These are phyloP conservation scores for Trachymyrmex cornetzi DNA, from an alignment of 1,140 invertebrate species.

Conservation along the genomic window DNA sequence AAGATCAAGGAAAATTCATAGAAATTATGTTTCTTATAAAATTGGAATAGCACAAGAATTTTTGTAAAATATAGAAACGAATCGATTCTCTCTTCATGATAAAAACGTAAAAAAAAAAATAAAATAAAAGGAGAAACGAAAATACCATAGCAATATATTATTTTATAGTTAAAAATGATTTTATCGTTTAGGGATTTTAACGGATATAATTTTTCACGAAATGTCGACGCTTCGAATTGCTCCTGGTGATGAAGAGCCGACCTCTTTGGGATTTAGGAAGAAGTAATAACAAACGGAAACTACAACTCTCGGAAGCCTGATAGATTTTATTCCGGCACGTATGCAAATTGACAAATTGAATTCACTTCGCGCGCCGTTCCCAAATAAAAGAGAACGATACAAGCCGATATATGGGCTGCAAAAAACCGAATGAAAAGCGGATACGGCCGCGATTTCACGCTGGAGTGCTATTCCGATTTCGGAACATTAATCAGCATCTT, in stretches of 20 bases:
- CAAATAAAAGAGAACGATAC: constrained; percentile 57
- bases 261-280: constrained; percentile 35
- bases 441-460: constrained; percentile 49
- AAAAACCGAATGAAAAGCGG: constrained; percentile 54
- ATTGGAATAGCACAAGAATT: background rate
- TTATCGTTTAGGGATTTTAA: constrained; percentile 44
- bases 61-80: background rate
- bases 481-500: constrained; percentile 58
- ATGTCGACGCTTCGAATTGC: constrained; percentile 24
- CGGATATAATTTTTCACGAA: constrained; percentile 38
- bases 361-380: constrained; percentile 45
- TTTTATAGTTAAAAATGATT: constrained; percentile 37
- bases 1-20: background rate
- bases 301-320: constrained; percentile 60
- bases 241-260: constrained; percentile 40
- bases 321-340: constrained; percentile 62
- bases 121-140: background rate
- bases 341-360: constrained; percentile 66
- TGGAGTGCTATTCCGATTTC: constrained; percentile 32
- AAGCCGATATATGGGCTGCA: constrained; percentile 43
- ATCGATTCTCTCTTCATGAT: background rate
- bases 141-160: constrained; percentile 5
- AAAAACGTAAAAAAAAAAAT: background rate
- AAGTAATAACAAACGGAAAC: constrained; percentile 62
- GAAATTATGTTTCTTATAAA: background rate